These are phyloP conservation scores for Dryobotodes eremita DNA, from an alignment of 2,888 invertebrate genomes.

Conservation along the genomic window DNA sequence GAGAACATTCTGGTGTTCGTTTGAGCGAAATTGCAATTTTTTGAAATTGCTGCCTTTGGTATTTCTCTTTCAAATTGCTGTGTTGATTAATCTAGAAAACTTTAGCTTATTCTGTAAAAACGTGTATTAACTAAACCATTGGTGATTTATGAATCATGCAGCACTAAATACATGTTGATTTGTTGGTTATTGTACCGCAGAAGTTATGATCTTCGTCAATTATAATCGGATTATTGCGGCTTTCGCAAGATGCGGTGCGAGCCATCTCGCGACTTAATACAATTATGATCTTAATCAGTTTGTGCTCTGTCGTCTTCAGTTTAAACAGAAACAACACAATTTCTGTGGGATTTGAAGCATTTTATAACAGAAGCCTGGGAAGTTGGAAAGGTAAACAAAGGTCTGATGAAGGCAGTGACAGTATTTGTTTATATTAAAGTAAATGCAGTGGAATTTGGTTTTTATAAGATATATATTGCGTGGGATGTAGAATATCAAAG, in stretches of 20 bases:
- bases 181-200: constrained; percentile 13
- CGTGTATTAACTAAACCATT: neutral
- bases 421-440: neutral
- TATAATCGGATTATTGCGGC: constrained; percentile 42
- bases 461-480: no score
- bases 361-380: constrained; percentile 16
- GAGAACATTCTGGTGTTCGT: neutral
- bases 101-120: constrained; percentile 1
- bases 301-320: constrained; percentile 31
- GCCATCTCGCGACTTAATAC: constrained; percentile 44
- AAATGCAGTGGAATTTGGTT: no score
- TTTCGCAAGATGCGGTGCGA: constrained; percentile 29
- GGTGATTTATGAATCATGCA: neutral
- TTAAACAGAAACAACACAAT: constrained; percentile 24
- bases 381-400: constrained; percentile 5
- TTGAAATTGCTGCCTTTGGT: neutral
- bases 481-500: no score
- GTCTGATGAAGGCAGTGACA: constrained; percentile 3
- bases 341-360: constrained; percentile 5
- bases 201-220: constrained; percentile 29
- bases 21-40: constrained; percentile 9
- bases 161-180: neutral
- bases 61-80: constrained; percentile 19
- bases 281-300: constrained; percentile 60
- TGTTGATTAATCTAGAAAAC: constrained; percentile 20